A percentile compares a stretch with the other conserved stretches of the same genome.
Evolutionary conservation across 53 echinoderm and acorn worm species (phyloP).

Genomic region (Echinarachnius parma): DNA sequence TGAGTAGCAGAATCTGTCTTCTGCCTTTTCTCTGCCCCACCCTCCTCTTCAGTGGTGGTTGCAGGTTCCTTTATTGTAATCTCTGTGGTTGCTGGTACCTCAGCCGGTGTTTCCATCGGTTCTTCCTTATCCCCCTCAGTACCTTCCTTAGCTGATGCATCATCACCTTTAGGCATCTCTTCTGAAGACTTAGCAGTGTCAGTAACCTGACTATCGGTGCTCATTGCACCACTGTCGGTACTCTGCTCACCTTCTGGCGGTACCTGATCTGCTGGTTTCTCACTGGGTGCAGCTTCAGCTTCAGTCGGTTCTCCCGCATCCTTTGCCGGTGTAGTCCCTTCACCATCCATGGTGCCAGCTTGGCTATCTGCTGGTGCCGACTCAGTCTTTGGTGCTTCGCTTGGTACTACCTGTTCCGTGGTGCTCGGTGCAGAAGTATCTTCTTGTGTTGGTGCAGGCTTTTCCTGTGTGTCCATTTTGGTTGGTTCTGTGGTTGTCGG

Average conservation of each 20-base stretch:
- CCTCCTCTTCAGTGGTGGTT: background rate
- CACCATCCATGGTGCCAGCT: background rate
- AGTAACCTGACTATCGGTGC: constrained; percentile 1
- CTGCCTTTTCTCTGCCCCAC: background rate
- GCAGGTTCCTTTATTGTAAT: background rate
- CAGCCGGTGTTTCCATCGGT: background rate
- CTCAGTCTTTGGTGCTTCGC: background rate
- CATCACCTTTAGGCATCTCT: constrained; percentile 9
- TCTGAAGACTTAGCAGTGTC: constrained; percentile 6
- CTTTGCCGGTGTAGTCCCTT: background rate
- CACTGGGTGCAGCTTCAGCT: constrained; percentile 13
- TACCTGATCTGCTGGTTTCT: background rate
- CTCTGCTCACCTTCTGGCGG: background rate
- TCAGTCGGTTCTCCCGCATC: background rate
- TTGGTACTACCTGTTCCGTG: constrained; percentile 8
- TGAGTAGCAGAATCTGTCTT: constrained; percentile 39
- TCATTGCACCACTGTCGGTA: background rate
- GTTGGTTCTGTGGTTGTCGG: too few relatives aligned
- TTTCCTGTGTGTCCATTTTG: constrained; percentile 18
- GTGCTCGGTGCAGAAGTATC: constrained; percentile 8
- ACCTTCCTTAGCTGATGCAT: background rate
- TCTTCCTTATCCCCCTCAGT: background rate
- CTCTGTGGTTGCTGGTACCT: constrained; percentile 9
- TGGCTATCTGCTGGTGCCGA: constrained; percentile 1
- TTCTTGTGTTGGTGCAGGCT: constrained; percentile 25